Conservation (phyloP, 2,797 vertebrate genomes). For the Lutjanus argentimaculatus region DNA sequence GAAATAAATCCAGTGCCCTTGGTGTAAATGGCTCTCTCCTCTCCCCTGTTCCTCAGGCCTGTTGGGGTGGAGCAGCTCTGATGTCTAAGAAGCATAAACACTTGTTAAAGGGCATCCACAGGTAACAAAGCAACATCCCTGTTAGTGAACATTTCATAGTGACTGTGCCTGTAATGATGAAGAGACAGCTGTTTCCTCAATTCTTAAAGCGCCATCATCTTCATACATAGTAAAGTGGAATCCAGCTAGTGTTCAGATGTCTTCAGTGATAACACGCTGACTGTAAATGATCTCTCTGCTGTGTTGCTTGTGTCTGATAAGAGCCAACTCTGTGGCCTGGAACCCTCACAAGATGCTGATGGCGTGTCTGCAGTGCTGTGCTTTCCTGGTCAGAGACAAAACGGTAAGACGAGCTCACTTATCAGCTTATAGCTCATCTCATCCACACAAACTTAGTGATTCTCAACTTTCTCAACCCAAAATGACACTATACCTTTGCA, state of each 20-base stretch:
- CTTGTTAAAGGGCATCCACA: constrained; percentile 88
- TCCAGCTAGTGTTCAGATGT: no score
- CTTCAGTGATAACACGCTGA: neutral
- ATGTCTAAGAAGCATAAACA: constrained; percentile 86
- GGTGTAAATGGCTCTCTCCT: no score
- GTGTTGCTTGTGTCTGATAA: constrained; percentile 51
- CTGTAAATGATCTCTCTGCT: neutral
- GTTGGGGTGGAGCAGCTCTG: constrained; percentile 91
- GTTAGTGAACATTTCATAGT: neutral
- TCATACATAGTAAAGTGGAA: neutral
- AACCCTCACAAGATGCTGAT: constrained; percentile 94
- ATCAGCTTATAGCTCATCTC: neutral
- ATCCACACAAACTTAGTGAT: neutral
- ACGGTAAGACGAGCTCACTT: constrained; percentile 79
- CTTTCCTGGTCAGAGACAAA: constrained; percentile 89
- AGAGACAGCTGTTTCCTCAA: neutral
- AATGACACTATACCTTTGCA: no score
- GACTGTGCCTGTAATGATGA: no score
- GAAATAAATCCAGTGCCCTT: no score
- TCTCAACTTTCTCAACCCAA: no score
- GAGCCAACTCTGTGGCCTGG: constrained; percentile 90
- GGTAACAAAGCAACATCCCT: constrained; percentile 73
- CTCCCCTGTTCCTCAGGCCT: constrained; percentile 84
- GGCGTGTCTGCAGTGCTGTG: constrained; percentile 90
- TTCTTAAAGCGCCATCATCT: neutral